A percentile compares a stretch with the other conserved stretches of the same genome.
Evolutionary conservation across 2,797 vertebrate genomes (phyloP).

Genomic region (Todus mexicanus): DNA sequence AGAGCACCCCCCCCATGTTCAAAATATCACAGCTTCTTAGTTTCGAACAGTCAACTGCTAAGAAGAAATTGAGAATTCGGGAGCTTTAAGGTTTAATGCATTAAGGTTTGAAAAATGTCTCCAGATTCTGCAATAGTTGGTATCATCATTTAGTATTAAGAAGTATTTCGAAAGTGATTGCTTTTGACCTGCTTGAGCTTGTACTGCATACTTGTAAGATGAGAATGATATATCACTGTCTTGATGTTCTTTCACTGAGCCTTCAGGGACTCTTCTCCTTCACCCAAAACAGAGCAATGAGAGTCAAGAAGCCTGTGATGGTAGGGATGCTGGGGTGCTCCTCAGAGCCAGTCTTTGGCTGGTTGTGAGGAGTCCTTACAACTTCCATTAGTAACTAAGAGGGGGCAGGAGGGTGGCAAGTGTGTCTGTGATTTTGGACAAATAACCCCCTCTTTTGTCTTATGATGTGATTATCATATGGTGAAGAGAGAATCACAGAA

Average conservation of each 20-base stretch:
- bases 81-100: neutral
- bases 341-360: neutral
- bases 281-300: neutral
- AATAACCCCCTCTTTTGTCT: neutral
- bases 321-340: neutral
- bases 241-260: neutral
- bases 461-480: neutral
- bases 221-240: neutral
- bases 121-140: neutral
- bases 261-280: neutral
- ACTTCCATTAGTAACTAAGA: neutral
- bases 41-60: neutral
- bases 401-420: neutral
- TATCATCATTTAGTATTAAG: neutral
- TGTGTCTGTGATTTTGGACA: neutral
- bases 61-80: neutral
- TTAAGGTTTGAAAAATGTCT: neutral
- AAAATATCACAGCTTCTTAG: constrained; percentile 6
- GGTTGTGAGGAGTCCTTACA: neutral
- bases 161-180: neutral
- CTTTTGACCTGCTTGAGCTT: neutral
- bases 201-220: neutral
- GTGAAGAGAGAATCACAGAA: too few species aligned
- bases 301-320: neutral
- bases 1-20: neutral